Evolutionary conservation across 2,888 invertebrate genomes (phyloP).

Genomic region (Drosophila kanekoi): DNA sequence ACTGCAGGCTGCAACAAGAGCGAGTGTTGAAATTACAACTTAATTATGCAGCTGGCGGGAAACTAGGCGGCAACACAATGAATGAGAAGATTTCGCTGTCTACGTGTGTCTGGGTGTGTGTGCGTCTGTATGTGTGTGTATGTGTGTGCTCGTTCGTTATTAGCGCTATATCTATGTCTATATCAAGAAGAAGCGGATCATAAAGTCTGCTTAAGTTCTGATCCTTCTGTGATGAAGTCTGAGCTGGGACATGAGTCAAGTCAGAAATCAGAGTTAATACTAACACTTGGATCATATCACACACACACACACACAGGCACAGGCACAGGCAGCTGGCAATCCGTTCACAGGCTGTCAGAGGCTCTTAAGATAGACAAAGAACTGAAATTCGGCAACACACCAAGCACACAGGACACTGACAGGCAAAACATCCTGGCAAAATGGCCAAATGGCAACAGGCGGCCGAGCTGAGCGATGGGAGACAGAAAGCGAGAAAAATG

Average conservation of each 20-base stretch:
- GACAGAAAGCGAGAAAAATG: slow-evolving; percentile 6
- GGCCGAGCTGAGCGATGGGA: slow-evolving; percentile 22
- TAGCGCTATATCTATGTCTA: background rate
- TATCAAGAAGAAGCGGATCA: background rate
- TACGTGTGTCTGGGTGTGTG: slow-evolving; percentile 3
- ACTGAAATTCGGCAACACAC: slow-evolving; percentile 19
- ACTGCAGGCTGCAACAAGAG: slow-evolving; percentile 8
- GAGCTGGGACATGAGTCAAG: background rate
- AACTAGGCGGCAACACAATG: background rate
- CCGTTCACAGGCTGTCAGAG: slow-evolving; percentile 12
- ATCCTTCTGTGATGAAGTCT: background rate
- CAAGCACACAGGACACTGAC: slow-evolving; percentile 18
- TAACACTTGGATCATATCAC: background rate
- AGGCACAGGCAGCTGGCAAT: background rate
- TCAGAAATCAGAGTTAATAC: background rate
- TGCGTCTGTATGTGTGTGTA: too few species aligned
- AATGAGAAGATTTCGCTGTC: background rate
- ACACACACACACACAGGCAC: background rate
- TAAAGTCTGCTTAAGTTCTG: background rate
- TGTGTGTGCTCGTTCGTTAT: background rate
- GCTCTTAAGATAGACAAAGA: slow-evolving; percentile 26
- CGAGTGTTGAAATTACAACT: slow-evolving; percentile 57
- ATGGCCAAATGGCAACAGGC: slow-evolving; percentile 58
- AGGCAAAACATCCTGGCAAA: slow-evolving; percentile 38
- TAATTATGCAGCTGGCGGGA: slow-evolving; percentile 65